A percentile compares a stretch with the other conserved stretches of the same genome.
Conservation (phyloP, 2,888 invertebrate species). For the Limenitis camilla region DNA sequence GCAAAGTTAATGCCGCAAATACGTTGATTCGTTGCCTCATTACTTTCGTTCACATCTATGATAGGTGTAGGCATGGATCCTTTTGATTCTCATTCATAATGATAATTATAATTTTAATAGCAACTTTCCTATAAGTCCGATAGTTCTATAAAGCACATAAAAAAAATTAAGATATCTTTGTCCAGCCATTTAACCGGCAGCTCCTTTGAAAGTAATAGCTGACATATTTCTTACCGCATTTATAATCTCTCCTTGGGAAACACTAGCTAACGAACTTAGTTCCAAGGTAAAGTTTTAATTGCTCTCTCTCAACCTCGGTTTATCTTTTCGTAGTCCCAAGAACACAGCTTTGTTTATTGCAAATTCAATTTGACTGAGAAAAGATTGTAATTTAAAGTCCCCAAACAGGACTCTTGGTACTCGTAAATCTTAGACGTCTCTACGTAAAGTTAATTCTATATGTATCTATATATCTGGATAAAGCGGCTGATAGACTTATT, state of each 20-base stretch:
- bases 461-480: too few relatives aligned
- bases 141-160: not conserved
- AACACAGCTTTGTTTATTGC: conserved; percentile 65
- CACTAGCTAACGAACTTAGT: conserved; percentile 69
- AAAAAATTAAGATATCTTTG: not conserved
- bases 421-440: not conserved
- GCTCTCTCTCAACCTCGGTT: conserved; percentile 67
- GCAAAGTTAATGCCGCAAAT: not conserved
- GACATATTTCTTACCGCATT: conserved; percentile 57
- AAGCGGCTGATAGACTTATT: too few relatives aligned
- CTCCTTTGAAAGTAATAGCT: conserved; percentile 45
- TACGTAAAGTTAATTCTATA: not conserved
- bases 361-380: conserved; percentile 57
- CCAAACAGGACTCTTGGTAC: conserved; percentile 2
- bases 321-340: conserved; percentile 65
- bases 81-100: too few relatives aligned
- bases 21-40: too few relatives aligned
- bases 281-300: conserved; percentile 73
- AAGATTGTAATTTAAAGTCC: conserved; percentile 13
- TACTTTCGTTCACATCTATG: too few relatives aligned
- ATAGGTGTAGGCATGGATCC: too few relatives aligned
- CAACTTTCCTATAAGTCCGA: not conserved
- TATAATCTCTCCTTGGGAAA: conserved; percentile 51
- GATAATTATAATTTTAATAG: too few relatives aligned
- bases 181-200: conserved; percentile 5